Conservation (phyloP, 2,797 vertebrate species). For the Triplophysa bombifrons region DNA sequence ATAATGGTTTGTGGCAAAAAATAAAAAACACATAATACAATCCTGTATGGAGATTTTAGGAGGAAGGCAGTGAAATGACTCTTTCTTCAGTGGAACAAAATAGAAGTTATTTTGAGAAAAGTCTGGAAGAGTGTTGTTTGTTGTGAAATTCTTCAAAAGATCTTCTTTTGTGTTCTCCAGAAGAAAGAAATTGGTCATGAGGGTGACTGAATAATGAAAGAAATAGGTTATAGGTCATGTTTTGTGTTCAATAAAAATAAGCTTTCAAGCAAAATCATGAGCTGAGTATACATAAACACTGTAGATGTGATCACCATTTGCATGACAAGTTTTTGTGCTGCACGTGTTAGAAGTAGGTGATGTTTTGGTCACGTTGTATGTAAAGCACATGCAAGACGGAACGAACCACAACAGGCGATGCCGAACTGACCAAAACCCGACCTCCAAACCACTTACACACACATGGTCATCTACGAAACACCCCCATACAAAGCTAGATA, state of each 20-base stretch:
- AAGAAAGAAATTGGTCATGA: too few species aligned
- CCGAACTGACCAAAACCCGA: not conserved
- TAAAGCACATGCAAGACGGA: constrained; percentile 58
- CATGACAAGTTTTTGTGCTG: constrained; percentile 62
- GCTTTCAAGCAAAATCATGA: constrained; percentile 1
- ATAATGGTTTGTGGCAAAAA: too few species aligned
- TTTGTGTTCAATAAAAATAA: constrained; percentile 22
- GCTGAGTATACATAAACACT: constrained; percentile 11
- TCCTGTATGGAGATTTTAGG: too few species aligned
- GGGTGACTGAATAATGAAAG: too few species aligned
- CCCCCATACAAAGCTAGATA: not conserved
- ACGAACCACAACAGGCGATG: not conserved
- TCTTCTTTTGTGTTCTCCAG: too few species aligned
- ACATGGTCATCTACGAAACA: not conserved
- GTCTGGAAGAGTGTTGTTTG: too few species aligned
- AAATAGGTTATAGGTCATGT: too few species aligned
- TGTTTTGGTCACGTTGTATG: constrained; percentile 55
- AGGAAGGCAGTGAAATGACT: too few species aligned
- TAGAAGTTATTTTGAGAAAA: too few species aligned
- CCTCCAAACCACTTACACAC: constrained; percentile 16
- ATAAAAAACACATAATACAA: too few species aligned
- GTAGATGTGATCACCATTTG: constrained; percentile 66
- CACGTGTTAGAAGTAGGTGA: constrained; percentile 20
- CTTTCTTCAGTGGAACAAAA: too few species aligned
- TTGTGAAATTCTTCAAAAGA: too few species aligned